Evolutionary conservation across 2,113 vertebrate species (phyloP), one percentile per base, ranked within the genome.

Genomic region (Grallaria varia): DNA sequence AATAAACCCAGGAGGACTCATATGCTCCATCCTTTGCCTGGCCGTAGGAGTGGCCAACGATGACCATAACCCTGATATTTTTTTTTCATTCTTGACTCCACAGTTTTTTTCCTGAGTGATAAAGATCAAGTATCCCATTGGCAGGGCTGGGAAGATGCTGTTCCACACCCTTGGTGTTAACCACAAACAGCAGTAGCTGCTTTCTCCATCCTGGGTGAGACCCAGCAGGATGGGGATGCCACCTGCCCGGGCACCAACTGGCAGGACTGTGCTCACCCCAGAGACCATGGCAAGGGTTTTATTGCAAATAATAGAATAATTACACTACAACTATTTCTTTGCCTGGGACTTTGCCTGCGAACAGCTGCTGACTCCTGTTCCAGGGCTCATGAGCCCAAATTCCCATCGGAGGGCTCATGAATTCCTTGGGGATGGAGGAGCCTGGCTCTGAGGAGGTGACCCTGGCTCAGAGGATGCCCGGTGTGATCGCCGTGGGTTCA

Each of bases 401-500:
- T 6, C 52, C 58, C 2, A 1, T 60, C 1, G 6, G 50, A 60
- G n/a, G 37, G 22, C 64, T 89, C 4, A 2, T 2, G 6, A 23
- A 9, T 13, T 2, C 23, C 25, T 31, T 64, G 33, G 82, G 73
- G 67, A 14, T 33, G 42, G 67, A 83, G 44, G 25, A 68, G 5
- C 53, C 47, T 2, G 4, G 52, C 56, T 50, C 56, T 0, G 0
- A 35, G n/a, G 58, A 77, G 28, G 50, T 59, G 53, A 33, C 22
- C 39, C 27, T 53, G 2, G 2, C 60, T 50, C 0, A 0, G 53
- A 56, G 72, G 67, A 21, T 90, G 67, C 53, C 75, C 1, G 0
- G 39, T 1, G 30, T 0, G 8, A n/a, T 58, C 2, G 0, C 60
- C 4, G 20, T 0, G 0, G 39, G 56, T 53, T 28, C 0, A 1